Evolutionary conservation across 2,113 vertebrate species (phyloP), one percentile per base, ranked within the genome.

Genomic region (Cynoglossus semilaevis): DNA sequence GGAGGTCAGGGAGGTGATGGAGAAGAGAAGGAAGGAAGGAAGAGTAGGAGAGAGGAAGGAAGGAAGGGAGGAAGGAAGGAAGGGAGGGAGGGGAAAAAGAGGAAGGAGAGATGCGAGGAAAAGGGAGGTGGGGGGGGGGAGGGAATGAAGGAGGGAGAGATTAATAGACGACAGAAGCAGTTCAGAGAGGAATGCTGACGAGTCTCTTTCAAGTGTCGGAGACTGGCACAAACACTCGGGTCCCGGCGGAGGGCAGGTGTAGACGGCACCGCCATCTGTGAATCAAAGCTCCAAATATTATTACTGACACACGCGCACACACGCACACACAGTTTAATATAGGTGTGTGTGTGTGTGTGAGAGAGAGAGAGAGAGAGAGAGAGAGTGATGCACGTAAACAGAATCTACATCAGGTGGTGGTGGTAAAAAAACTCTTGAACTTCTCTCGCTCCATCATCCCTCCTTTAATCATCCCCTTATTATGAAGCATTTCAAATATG

Each of bases 211-310:
- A 49, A 70, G 79, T 85, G 69, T 45, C 49, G 43, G 51, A 73
- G 52, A 73, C 44, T 2, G 8, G 62, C 50, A 19, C 58, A 51
- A 8, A 73, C 53, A 47, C 60, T 8, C 29, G 36, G 70, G 68
- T 91, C 82, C 88, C 80, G 11, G 10, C 3, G 72, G 89, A 84
- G 69, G 42, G 68, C 86, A 81, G 84, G 66, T 71, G 86, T 43
- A 79, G 77, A 80, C 46, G 76, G 81, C 74, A 83, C 60, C 49
- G 9, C 86, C 83, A 83, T 76, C 83, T 85, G 85, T 16, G 78
- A 42, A 71, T 70, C 54, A 37, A 38, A 73, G 64, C 57, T 67
- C 79, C 78, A 81, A 42, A 89, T 73, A 82, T 67, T 71, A 74
- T 58, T 55, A 72, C 69, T 68, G 65, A 79, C 72, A 72, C 56